phyloP scores from a whole-genome alignment of 1,140 invertebrate species.

The Mamestra configurata region DNA sequence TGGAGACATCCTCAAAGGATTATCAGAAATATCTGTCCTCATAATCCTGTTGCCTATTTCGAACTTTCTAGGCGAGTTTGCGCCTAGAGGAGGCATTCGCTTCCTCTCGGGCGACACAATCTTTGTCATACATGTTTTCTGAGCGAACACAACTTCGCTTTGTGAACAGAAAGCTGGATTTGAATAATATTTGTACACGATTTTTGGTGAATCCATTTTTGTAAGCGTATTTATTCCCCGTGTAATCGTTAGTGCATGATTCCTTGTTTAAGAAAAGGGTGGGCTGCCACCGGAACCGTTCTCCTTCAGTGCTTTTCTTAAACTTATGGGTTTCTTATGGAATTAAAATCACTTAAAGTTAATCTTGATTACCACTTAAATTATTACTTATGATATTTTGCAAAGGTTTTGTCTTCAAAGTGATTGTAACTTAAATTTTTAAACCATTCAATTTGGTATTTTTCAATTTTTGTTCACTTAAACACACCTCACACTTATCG shows the following conservation, averaged over 20 bases:
- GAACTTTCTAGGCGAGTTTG: constrained; percentile 76
- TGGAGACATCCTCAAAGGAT: constrained; percentile 80
- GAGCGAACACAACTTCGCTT: constrained; percentile 90
- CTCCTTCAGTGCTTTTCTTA: constrained; percentile 55
- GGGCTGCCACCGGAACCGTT: constrained; percentile 70
- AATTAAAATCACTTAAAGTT: constrained; percentile 3
- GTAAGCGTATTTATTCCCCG: constrained; percentile 71
- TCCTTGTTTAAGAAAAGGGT: constrained; percentile 68
- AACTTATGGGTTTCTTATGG: not conserved
- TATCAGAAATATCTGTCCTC: constrained; percentile 87
- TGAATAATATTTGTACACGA: constrained; percentile 90
- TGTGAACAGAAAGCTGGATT: constrained; percentile 93
- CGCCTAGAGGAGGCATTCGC: constrained; percentile 80
- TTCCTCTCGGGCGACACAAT: constrained; percentile 70
- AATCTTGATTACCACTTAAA: constrained; percentile 2
- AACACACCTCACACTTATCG: constrained; percentile 5
- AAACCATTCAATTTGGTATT: constrained; percentile 30
- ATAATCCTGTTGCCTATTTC: constrained; percentile 76
- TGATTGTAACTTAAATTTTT: not conserved
- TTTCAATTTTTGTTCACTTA: constrained; percentile 2
- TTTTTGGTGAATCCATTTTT: constrained; percentile 86
- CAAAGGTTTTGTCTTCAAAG: not conserved
- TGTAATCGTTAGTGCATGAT: constrained; percentile 63
- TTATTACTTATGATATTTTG: constrained; percentile 30
- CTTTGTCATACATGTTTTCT: constrained; percentile 81